Evolutionary conservation across 2,888 invertebrate genomes (phyloP).

Genomic region (Sesia bembeciformis): DNA sequence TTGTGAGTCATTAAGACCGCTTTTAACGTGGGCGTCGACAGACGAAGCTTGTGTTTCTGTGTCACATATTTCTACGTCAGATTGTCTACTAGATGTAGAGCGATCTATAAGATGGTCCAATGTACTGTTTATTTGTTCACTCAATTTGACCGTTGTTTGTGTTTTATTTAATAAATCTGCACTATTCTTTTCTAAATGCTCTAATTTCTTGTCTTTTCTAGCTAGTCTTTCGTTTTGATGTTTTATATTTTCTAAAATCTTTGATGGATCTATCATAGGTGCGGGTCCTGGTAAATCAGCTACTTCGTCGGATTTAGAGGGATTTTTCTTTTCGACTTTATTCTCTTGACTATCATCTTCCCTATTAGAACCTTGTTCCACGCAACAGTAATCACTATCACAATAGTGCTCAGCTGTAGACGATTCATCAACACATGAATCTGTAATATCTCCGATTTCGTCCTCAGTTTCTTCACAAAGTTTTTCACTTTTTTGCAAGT

Average conservation of each 20-base stretch:
- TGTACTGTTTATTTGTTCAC: conserved; percentile 23
- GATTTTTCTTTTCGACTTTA: conserved; percentile 16
- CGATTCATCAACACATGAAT: conserved; percentile 31
- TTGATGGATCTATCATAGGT: conserved; percentile 4
- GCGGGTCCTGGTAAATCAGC: background rate
- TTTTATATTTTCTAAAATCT: conserved; percentile 21
- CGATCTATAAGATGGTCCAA: conserved; percentile 27
- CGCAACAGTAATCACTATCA: conserved; percentile 8
- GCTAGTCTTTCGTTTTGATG: conserved; percentile 30
- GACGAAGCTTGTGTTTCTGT: background rate
- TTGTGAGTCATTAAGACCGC: background rate
- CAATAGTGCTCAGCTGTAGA: conserved; percentile 10
- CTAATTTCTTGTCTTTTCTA: conserved; percentile 29
- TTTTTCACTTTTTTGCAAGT: conserved; percentile 29
- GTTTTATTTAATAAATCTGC: conserved; percentile 25
- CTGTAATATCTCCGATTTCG: conserved; percentile 46
- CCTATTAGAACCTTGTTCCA: background rate
- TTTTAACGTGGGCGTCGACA: background rate
- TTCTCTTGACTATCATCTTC: conserved; percentile 2
- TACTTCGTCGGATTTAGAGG: background rate
- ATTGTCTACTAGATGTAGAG: conserved; percentile 18
- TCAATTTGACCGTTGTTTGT: conserved; percentile 19
- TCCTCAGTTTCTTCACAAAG: conserved; percentile 52
- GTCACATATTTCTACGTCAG: background rate
- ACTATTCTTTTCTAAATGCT: conserved; percentile 30